phyloP scores from a whole-genome alignment of 1,140 invertebrate genomes.

The Drosophila novamexicana region DNA sequence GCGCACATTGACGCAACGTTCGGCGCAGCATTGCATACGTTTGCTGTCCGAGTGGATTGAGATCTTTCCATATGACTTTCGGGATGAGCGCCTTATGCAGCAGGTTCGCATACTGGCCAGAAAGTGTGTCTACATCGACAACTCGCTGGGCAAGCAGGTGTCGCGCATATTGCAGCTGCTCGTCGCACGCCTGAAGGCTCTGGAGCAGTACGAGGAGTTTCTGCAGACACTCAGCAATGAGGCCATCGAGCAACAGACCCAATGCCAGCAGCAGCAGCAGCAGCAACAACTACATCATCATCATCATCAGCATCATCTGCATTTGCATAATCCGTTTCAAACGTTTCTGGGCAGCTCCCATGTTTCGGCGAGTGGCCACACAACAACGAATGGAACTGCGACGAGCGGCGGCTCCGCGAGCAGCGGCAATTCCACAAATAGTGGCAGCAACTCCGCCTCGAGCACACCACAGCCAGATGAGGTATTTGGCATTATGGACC shows the following conservation, averaged over 20 bases:
- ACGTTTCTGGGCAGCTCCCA: conserved; percentile 66
- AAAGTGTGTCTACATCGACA: conserved; percentile 88
- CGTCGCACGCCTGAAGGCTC: conserved; percentile 91
- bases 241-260: conserved; percentile 25
- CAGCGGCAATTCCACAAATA: conserved; percentile 42
- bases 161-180: conserved; percentile 94
- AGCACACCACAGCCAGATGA: conserved; percentile 82
- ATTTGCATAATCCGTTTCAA: conserved; percentile 72
- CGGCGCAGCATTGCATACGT: conserved; percentile 88
- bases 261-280: conserved; percentile 41
- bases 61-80: conserved; percentile 98
- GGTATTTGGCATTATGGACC: conserved; percentile 89
- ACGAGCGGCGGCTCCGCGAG: conserved; percentile 20
- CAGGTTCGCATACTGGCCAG: conserved; percentile 95
- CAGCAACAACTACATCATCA: conserved; percentile 39
- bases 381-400: conserved; percentile 7
- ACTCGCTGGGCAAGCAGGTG: conserved; percentile 91
- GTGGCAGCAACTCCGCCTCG: conserved; percentile 57
- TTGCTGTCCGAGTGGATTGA: conserved; percentile 96
- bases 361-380: conserved; percentile 17
- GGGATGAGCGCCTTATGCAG: conserved; percentile 97
- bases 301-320: conserved; percentile 58
- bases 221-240: conserved; percentile 84
- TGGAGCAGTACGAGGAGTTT: conserved; percentile 95
- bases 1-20: conserved; percentile 71